Conservation (phyloP, 2,113 vertebrate genomes). For the Meles meles region DNA sequence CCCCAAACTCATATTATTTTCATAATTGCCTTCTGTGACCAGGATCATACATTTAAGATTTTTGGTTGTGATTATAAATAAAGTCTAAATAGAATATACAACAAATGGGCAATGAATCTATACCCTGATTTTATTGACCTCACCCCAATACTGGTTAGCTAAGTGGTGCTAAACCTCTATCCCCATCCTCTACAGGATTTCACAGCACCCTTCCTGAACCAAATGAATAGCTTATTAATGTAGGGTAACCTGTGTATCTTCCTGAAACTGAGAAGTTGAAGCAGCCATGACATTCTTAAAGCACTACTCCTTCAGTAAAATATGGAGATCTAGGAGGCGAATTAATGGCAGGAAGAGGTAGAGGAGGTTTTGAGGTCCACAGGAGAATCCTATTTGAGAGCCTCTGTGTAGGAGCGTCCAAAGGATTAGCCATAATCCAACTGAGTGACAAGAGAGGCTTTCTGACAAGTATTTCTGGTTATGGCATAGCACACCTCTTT, state of each 20-base stretch:
- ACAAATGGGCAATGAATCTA: background rate
- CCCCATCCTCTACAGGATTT: background rate
- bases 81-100: background rate
- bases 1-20: background rate
- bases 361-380: background rate
- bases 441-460: background rate
- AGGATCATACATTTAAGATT: background rate
- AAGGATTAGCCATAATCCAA: background rate
- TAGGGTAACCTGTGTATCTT: background rate
- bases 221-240: background rate
- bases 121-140: background rate
- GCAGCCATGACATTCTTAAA: background rate
- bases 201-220: fast-evolving
- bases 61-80: background rate
- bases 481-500: background rate
- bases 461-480: background rate
- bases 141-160: background rate
- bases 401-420: fast-evolving
- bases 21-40: background rate
- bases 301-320: background rate
- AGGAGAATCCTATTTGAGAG: background rate
- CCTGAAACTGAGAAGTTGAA: too few relatives aligned
- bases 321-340: background rate
- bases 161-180: background rate
- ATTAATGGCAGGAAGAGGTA: background rate